Evolutionary conservation across 2,113 vertebrate species (phyloP), one percentile per base, ranked within the genome.

Genomic region (Pionites leucogaster): DNA sequence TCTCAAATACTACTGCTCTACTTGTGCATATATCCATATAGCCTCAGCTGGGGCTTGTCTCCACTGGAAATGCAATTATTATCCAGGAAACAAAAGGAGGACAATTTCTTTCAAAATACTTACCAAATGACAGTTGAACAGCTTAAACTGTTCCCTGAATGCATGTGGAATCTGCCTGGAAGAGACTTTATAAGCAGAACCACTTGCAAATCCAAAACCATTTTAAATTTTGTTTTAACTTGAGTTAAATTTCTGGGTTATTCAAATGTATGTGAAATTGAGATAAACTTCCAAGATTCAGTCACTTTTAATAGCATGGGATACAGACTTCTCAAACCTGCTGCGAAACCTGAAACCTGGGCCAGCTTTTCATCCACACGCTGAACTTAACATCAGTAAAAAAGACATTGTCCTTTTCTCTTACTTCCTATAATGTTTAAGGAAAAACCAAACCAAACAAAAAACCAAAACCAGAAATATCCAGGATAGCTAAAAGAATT

Each of bases 271-370:
- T 85, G 86, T 91, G 93, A 93, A 84, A 94, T 82, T 55, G 83
- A 92, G 81, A 91, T 89, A 91, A 92, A 94, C 57, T 91, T 96
- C 83, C 83, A 95, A 91, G 92, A 94, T 96, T 93, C 83, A 86
- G 62, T 92, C 93, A 96, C 80, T 95, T 97, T 92, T 93, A 96
- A 93, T 95, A 97, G 92, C 62, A 80, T 63, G 88, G 83, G 77
- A 91, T 94, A 89, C 88, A 95, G 81, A 86, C 88, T 94, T 95
- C 67, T 89, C 88, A 95, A 96, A 92, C 72, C 69, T 96, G 77
- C 93, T 93, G 86, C 77, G 81, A 95, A 93, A 92, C 67, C 88
- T 91, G 81, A 95, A 96, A 82, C 77, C 53, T 79, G 44, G 75
- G 70, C 86, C 81, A 96, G 62, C 9, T 94, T 94, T 86, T 97